Evolutionary conservation across 2,113 vertebrate species (phyloP).

Genomic region (Chinchilla lanigera): DNA sequence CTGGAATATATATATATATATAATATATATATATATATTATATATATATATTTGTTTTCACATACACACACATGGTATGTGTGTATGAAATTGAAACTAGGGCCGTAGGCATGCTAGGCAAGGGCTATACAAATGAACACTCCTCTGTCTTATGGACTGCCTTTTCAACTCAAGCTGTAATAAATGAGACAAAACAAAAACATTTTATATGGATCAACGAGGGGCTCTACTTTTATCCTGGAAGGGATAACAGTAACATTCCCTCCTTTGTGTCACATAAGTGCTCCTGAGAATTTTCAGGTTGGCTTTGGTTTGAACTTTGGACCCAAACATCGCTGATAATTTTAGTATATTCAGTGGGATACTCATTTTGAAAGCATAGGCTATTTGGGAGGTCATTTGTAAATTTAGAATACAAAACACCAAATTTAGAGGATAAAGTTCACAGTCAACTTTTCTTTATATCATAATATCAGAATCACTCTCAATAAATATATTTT

Average conservation of each 20-base stretch:
- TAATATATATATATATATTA: too few species aligned
- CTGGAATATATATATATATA: neutral
- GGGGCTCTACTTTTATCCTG: neutral
- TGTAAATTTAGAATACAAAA: conserved; percentile 21
- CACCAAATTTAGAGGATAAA: conserved; percentile 40
- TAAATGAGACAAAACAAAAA: neutral
- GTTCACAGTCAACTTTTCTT: neutral
- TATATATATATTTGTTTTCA: too few species aligned
- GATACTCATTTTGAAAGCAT: neutral
- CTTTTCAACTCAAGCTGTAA: neutral
- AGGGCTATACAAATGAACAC: neutral
- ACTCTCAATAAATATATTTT: conserved; percentile 10
- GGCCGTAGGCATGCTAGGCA: neutral
- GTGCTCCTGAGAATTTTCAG: neutral
- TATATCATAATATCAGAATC: neutral
- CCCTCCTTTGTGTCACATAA: neutral
- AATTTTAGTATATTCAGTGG: conserved; percentile 39
- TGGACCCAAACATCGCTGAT: neutral
- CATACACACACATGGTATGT: too few species aligned
- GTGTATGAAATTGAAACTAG: neutral
- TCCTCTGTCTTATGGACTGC: too few species aligned
- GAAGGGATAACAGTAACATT: neutral
- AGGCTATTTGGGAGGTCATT: conserved; percentile 22
- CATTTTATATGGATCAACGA: neutral
- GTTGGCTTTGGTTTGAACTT: conserved; percentile 56